Evolutionary conservation across 2,888 invertebrate genomes (phyloP), one percentile per base, ranked within the genome.

Genomic region (Orthosia gracilis): DNA sequence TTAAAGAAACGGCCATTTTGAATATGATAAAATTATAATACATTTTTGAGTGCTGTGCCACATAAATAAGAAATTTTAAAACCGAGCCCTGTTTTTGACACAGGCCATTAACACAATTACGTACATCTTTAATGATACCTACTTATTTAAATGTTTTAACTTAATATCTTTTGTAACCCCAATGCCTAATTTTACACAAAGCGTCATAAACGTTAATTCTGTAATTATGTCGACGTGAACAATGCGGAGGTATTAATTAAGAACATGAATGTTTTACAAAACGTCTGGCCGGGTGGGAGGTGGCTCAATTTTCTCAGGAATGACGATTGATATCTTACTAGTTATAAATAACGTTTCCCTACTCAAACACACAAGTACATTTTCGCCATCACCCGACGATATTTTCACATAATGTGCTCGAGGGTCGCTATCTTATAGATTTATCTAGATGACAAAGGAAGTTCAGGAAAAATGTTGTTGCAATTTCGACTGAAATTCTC

Each of bases 341-440:
- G 85, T 75, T 83, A 89, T 90, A 90, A 88, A 89, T 90, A 87
- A 84, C 89, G 70, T 78, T 80, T 84, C 80, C 87, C 87, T 87
- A 88, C 87, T 88, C 88, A 88, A 90, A 91, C 90, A 91, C 88
- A 89, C 88, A 89, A 91, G 89, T 90, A 92, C 91, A 91, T 93
- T 93, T 92, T 91, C 89, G 87, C 90, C 91, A 91, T 92, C 91
- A 89, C 85, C 84, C 88, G 84, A 82, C 90, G 88, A 92, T 92
- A 93, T 93, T 91, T 93, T 91, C 91, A 92, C 91, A 91, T 93
- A 93, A 93, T 92, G 92, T 92, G 89, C 89, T 90, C 85, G 83
- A 85, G 88, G 90, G 90, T 90, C 89, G 89, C 91, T 91, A 92
- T 93, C 92, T 91, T 78, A 82, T 90, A 93, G 92, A 94, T 94